Conservation (phyloP, 2,113 vertebrate species). For the Solea senegalensis region DNA sequence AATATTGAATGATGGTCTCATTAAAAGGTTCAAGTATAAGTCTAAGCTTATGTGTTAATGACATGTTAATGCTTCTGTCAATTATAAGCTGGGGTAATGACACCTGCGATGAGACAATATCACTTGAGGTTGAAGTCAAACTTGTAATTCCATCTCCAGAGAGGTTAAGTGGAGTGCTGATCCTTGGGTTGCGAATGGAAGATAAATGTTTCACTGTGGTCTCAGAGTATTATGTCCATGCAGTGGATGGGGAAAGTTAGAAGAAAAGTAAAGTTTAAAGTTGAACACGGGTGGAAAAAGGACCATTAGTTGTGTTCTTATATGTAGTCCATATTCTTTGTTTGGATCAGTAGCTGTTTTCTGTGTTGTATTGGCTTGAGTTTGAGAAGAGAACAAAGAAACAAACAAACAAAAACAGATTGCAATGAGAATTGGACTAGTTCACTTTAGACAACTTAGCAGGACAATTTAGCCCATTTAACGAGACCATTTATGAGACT, state of each 20-base stretch:
- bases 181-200: conserved; percentile 52
- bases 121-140: conserved; percentile 70
- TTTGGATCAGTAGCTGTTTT: too few species aligned
- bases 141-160: conserved; percentile 69
- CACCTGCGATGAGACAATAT: conserved; percentile 75
- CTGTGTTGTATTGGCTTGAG: too few species aligned
- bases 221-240: conserved; percentile 11
- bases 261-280: conserved; percentile 5
- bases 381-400: too few species aligned
- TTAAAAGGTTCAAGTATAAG: conserved; percentile 84
- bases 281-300: neutral
- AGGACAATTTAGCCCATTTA: too few species aligned
- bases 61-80: conserved; percentile 83
- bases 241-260: conserved; percentile 38
- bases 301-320: too few species aligned
- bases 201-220: conserved; percentile 59
- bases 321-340: too few species aligned
- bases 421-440: too few species aligned
- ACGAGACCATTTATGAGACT: too few species aligned
- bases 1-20: conserved; percentile 83
- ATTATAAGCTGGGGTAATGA: conserved; percentile 80
- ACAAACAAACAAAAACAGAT: too few species aligned
- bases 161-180: conserved; percentile 76
- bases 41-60: conserved; percentile 83
- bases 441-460: too few species aligned